Conservation (phyloP, 2,797 vertebrate genomes). For the Propithecus perrieri region DNA sequence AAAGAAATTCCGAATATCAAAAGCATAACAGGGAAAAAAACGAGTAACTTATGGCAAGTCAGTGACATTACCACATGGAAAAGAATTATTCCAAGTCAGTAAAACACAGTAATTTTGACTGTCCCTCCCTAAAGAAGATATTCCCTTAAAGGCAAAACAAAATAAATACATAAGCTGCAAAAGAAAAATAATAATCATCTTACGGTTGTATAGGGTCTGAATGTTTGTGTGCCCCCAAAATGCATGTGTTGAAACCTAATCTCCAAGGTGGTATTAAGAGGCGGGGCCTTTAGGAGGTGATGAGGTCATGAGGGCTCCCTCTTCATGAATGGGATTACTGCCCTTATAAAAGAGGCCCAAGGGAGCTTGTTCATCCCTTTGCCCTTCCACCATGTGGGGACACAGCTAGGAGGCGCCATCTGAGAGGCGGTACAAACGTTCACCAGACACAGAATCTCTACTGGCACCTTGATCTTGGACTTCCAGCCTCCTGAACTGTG, state of each 20-base stretch:
- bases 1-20: slow-evolving; percentile 2
- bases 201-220: background rate
- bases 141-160: slow-evolving; percentile 18
- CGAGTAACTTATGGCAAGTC: background rate
- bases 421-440: background rate
- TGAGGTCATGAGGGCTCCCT: background rate
- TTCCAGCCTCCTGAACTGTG: background rate
- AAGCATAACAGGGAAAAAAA: background rate
- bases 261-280: background rate
- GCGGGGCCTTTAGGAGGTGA: too few relatives aligned
- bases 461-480: background rate
- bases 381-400: background rate
- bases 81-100: background rate
- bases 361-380: background rate
- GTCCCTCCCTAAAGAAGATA: background rate
- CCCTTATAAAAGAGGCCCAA: background rate
- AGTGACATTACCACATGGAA: background rate
- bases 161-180: background rate
- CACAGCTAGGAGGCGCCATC: background rate
- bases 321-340: background rate
- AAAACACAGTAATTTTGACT: background rate
- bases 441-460: background rate
- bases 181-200: background rate
- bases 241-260: background rate
- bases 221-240: background rate